phyloP scores from a whole-genome alignment of 2,797 vertebrate species.

The Sebastes hubbsi region DNA sequence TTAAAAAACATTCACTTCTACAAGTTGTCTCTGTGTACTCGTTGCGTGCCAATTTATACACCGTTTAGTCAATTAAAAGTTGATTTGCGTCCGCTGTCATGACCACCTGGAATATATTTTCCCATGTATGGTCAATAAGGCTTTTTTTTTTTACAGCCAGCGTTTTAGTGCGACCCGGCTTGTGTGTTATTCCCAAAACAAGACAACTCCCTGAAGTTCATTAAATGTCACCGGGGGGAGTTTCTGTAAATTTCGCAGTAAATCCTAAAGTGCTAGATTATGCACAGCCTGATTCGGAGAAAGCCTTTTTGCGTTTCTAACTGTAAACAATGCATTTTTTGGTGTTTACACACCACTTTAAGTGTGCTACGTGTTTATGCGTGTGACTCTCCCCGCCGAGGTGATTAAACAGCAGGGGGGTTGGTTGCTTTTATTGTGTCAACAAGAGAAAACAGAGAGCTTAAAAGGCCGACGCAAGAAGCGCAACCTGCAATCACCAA shows the following conservation, averaged over 20 bases:
- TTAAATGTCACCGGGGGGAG: slow-evolving; percentile 70
- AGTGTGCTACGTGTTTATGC: slow-evolving; percentile 48
- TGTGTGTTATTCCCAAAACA: slow-evolving; percentile 66
- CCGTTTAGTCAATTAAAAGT: slow-evolving; percentile 15
- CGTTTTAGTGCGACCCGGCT: slow-evolving; percentile 26
- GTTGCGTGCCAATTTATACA: slow-evolving; percentile 1
- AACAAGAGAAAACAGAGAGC: slow-evolving; percentile 50
- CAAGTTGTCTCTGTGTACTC: slow-evolving; percentile 2
- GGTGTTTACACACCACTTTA: slow-evolving; percentile 67
- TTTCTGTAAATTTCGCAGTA: slow-evolving; percentile 58
- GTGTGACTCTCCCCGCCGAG: slow-evolving; percentile 3
- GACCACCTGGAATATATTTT: slow-evolving; percentile 46
- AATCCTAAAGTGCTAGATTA: slow-evolving; percentile 69
- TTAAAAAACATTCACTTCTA: slow-evolving; percentile 29
- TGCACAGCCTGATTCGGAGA: slow-evolving; percentile 32
- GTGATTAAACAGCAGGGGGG: slow-evolving; percentile 44
- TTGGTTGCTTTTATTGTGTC: slow-evolving; percentile 57
- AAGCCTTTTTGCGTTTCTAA: slow-evolving; percentile 15
- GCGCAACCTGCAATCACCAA: slow-evolving; percentile 3
- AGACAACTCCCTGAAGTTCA: slow-evolving; percentile 66
- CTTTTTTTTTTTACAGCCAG: slow-evolving; percentile 21
- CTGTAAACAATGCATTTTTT: slow-evolving; percentile 70
- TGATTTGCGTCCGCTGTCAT: slow-evolving; percentile 10
- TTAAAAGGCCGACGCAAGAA: slow-evolving; percentile 15
- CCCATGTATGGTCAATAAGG: slow-evolving; percentile 69